Evolutionary conservation across 2,113 vertebrate genomes (phyloP), one percentile per base, ranked within the genome.

Genomic region (Oncorhynchus nerka): DNA sequence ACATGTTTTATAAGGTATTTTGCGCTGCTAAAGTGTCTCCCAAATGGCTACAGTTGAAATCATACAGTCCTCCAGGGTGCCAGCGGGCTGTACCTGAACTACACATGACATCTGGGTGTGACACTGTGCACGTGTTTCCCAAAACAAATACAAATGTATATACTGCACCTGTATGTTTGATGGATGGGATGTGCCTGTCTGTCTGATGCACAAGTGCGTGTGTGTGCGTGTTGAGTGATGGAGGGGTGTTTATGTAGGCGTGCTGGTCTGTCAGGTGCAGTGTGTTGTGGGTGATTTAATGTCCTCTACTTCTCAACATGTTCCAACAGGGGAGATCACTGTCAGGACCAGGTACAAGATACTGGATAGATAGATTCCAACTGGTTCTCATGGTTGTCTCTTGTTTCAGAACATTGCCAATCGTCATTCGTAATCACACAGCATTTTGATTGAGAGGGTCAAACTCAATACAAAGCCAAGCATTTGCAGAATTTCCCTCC

Each of bases 1-100:
- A 79, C 89, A 85, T 82, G 88, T 92, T 93, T 93, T 93, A 94
- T 93, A 93, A 90, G 90, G 91, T 91, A 88, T 93, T 93, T 92
- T 92, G 88, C 85, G 85, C 89, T 89, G 86, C 88, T 93, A 89
- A 92, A 91, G 87, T 90, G 88, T 85, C 90, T 91, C 84, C 85
- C 87, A 87, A 92, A 89, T 80, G 84, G 86, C 89, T 86, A 91
- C 90, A 75, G 70, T 93, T 92, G 34, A 84, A 92, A 91, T 86
- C 83, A 86, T 92, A 3, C 39, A 45, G 39, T 86, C 86, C 92
- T 87, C 77, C 76, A 65, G 34, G 77, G 80, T 85, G 86, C 85
- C 79, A 79, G 39, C 2, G 39, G 39, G 8, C 9, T 12, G 9
- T 45, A 45, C 39, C 39, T 45, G 39, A 45, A 45, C 39, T 45